phyloP scores from a whole-genome alignment of 2,113 vertebrate genomes.

The Bujurquina vittata region DNA sequence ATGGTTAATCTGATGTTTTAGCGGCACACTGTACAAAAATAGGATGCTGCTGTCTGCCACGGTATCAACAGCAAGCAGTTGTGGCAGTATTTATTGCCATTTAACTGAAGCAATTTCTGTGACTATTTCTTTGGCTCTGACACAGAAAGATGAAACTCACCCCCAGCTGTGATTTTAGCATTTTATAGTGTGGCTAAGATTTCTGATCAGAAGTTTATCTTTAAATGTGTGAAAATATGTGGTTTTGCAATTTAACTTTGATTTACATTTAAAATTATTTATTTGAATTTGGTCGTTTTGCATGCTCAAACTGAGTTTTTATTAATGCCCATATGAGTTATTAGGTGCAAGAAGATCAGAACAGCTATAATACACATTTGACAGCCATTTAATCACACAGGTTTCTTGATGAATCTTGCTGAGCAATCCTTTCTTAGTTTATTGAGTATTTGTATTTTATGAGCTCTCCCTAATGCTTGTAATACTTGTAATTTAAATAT shows the following conservation, averaged over 20 bases:
- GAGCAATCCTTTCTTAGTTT: no score
- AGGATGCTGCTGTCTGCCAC: neutral
- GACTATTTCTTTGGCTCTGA: neutral
- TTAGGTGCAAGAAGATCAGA: neutral
- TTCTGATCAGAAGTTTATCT: neutral
- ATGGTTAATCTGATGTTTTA: neutral
- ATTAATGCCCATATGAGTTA: neutral
- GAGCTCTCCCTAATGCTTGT: no score
- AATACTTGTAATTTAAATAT: no score
- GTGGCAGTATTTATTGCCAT: neutral
- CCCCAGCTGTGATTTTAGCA: neutral
- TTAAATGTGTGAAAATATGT: no score
- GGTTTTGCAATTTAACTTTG: neutral
- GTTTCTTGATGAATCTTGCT: no score
- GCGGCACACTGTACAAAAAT: neutral
- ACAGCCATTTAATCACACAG: no score
- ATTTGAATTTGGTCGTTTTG: neutral
- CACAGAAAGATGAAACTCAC: neutral
- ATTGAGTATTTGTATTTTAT: no score
- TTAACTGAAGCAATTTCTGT: neutral
- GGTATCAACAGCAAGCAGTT: neutral
- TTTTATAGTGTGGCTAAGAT: neutral
- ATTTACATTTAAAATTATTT: neutral
- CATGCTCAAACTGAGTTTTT: neutral
- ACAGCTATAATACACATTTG: neutral